Conservation (phyloP, 2,113 vertebrate genomes). For the Motacilla alba region DNA sequence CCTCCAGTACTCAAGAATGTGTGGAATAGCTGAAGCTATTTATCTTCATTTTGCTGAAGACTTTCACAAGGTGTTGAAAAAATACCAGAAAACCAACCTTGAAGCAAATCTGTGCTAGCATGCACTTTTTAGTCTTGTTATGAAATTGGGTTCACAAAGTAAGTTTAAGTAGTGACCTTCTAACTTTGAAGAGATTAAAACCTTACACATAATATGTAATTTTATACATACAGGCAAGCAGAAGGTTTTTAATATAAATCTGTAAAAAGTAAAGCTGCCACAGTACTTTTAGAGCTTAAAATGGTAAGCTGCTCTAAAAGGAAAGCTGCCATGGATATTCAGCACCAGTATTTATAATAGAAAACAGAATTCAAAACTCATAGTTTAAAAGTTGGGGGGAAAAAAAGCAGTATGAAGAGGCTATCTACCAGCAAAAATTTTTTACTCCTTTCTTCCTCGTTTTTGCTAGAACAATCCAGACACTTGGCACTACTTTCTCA, state of each 20-base stretch:
- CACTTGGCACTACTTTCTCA: not conserved
- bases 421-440: not conserved
- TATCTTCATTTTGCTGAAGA: slow-evolving; percentile 17
- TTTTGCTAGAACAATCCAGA: not conserved
- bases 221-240: not conserved
- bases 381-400: not conserved
- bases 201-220: not conserved
- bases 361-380: not conserved
- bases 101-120: not conserved
- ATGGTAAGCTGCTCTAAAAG: not conserved
- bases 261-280: not conserved
- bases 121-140: not conserved
- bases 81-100: not conserved
- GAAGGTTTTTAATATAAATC: not conserved
- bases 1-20: not conserved
- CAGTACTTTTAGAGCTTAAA: not conserved
- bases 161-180: not conserved
- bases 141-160: not conserved
- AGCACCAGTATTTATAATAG: not conserved
- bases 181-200: not conserved
- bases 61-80: slow-evolving; percentile 7
- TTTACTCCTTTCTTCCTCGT: not conserved
- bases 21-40: slow-evolving; percentile 35
- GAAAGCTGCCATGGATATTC: not conserved
- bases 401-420: not conserved